Evolutionary conservation across 2,797 vertebrate genomes (phyloP).

Genomic region (Kryptopterus vitreolus): DNA sequence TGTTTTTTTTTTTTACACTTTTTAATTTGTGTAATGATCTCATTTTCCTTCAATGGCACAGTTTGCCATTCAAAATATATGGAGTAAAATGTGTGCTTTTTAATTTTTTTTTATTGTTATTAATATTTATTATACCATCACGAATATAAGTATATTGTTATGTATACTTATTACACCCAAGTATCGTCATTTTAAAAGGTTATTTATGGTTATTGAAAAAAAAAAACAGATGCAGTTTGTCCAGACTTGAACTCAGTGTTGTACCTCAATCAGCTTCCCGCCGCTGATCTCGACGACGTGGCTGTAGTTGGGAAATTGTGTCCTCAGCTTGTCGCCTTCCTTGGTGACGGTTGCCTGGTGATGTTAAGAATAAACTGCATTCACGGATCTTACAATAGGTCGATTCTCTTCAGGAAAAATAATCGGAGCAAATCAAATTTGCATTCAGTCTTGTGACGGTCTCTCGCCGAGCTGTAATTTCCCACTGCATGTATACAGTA

Average conservation of each 20-base stretch:
- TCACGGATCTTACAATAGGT: conserved; percentile 8
- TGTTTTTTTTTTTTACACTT: no score
- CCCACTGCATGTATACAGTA: not conserved
- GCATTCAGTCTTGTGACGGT: not conserved
- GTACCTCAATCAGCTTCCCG: conserved; percentile 88
- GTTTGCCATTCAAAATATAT: not conserved
- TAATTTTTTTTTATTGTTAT: no score
- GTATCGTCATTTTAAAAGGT: no score
- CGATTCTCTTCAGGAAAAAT: not conserved
- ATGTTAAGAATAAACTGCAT: conserved; percentile 19
- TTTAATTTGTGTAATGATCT: not conserved
- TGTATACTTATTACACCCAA: not conserved
- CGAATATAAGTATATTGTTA: not conserved
- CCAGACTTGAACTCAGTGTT: not conserved
- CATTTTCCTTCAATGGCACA: no score
- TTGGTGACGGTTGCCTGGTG: conserved; percentile 81
- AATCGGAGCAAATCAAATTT: not conserved
- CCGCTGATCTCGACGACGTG: conserved; percentile 83
- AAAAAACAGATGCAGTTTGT: no score
- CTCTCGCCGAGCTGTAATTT: not conserved
- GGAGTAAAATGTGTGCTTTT: not conserved
- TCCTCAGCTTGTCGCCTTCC: conserved; percentile 80
- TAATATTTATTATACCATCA: not conserved
- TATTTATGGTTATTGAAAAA: no score
- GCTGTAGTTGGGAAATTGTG: conserved; percentile 84